A percentile compares a stretch with the other conserved stretches of the same genome.
phyloP scores from a whole-genome alignment of 2,888 invertebrate species.

The Osedax frankpressi region DNA sequence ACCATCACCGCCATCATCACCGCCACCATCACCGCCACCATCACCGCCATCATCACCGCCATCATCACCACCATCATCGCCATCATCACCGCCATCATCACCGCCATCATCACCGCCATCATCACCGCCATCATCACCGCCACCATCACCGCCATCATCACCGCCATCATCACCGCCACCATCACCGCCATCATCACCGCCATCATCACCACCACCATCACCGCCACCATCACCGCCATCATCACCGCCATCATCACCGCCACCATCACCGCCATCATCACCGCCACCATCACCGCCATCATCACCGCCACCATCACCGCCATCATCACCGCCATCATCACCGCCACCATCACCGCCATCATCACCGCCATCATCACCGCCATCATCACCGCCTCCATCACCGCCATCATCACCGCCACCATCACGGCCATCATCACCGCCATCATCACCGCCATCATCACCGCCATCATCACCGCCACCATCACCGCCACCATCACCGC shows the following conservation, averaged over 20 bases:
- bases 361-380: background rate
- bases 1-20: no score
- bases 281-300: background rate
- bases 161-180: background rate
- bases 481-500: background rate
- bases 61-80: no score
- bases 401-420: background rate
- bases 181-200: background rate
- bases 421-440: conserved; percentile 1
- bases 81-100: background rate
- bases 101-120: background rate
- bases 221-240: background rate
- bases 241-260: conserved; percentile 1
- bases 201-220: background rate
- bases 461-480: background rate
- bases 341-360: background rate
- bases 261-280: background rate
- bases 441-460: background rate
- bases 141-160: background rate
- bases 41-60: no score
- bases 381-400: background rate
- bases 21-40: no score
- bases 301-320: background rate
- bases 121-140: background rate
- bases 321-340: background rate